A percentile compares a stretch with the other conserved stretches of the same genome.
These are phyloP conservation scores for Deroplatys truncata DNA, from an alignment of 2,888 invertebrate species.

Conservation along the genomic window DNA sequence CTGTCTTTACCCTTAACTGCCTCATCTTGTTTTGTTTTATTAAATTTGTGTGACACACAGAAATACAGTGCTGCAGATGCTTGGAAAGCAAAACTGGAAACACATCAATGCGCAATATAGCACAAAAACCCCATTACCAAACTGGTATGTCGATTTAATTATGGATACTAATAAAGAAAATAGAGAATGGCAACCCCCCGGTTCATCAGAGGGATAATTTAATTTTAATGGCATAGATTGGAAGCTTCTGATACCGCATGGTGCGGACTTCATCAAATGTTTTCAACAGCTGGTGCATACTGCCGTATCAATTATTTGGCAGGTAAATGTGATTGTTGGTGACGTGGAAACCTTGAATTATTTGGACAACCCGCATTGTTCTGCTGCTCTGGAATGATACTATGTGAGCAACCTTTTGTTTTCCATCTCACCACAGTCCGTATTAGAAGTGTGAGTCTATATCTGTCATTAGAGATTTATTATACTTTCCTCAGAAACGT, in stretches of 20 bases:
- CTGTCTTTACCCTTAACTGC: no score
- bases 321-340: neutral
- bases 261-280: neutral
- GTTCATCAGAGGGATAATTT: neutral
- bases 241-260: neutral
- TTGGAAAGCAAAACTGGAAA: neutral
- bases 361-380: neutral
- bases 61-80: neutral
- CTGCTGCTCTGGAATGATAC: neutral
- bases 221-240: neutral
- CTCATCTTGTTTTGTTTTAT: neutral
- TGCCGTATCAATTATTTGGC: neutral
- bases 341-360: neutral
- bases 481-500: no score
- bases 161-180: neutral
- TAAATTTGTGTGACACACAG: neutral
- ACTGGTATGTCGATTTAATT: neutral
- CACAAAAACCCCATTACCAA: neutral
- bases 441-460: no score
- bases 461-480: no score
- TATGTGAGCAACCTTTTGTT: neutral
- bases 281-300: neutral
- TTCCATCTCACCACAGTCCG: no score
- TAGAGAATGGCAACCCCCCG: neutral
- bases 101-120: neutral